A percentile compares a stretch with the other conserved stretches of the same genome.
Conservation (phyloP, 2,888 invertebrate species). For the Hydrotaea cyrtoneurina region DNA sequence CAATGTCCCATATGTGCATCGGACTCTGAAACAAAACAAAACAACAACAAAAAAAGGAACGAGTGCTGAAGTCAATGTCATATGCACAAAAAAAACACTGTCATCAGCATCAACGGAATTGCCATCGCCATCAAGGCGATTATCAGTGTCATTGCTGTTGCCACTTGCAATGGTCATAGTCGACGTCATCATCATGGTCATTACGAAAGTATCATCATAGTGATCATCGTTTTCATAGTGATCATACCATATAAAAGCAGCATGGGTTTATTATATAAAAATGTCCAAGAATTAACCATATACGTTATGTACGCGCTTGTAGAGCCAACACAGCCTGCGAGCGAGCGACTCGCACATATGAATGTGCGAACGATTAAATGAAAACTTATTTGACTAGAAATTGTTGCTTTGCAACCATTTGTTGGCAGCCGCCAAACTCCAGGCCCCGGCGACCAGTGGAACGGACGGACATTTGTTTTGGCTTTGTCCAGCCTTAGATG, state of each 20-base stretch:
- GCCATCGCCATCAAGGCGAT: constrained; percentile 5
- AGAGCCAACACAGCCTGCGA: not conserved
- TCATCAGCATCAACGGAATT: constrained; percentile 27
- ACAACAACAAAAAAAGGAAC: no score
- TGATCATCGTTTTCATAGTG: constrained; percentile 59
- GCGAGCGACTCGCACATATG: not conserved
- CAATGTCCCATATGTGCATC: not conserved
- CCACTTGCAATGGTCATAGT: constrained; percentile 17
- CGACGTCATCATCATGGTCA: constrained; percentile 2
- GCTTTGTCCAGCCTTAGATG: not conserved
- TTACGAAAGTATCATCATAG: constrained; percentile 46
- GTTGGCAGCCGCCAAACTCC: constrained; percentile 28
- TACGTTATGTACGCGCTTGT: constrained; percentile 36
- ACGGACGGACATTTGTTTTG: constrained; percentile 1
- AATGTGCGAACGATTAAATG: constrained; percentile 37
- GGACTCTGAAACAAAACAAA: not conserved
- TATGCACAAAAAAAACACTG: constrained; percentile 28
- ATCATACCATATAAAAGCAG: constrained; percentile 64
- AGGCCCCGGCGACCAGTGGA: no score
- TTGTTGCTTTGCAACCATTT: constrained; percentile 38
- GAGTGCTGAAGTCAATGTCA: constrained; percentile 66
- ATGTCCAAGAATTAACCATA: constrained; percentile 65
- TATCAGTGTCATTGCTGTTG: constrained; percentile 38
- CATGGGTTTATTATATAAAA: constrained; percentile 66
- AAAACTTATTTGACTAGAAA: constrained; percentile 48